A percentile compares a stretch with the other conserved stretches of the same genome.
phyloP scores from a whole-genome alignment of 2,113 vertebrate genomes.

The Rousettus leschenaultii region DNA sequence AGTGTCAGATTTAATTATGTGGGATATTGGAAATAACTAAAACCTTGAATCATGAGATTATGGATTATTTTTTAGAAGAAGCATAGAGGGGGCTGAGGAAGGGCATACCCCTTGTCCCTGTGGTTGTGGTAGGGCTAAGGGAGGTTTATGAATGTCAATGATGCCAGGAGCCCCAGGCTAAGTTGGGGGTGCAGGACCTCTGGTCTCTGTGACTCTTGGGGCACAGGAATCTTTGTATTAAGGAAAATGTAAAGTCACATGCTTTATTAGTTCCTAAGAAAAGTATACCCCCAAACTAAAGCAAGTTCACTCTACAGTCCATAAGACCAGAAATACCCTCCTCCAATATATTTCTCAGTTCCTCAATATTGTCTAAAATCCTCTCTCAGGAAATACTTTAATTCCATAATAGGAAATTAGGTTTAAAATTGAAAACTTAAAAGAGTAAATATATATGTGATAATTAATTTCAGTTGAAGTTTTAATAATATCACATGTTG shows the following conservation, averaged over 20 bases:
- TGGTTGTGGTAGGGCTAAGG: neutral
- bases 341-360: neutral
- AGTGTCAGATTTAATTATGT: neutral
- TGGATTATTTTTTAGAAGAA: constrained; percentile 32
- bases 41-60: neutral
- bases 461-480: constrained; percentile 31
- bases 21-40: neutral
- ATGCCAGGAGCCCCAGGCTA: neutral
- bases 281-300: neutral
- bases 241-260: neutral
- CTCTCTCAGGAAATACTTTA: neutral
- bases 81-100: neutral
- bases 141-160: neutral
- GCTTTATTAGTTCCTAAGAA: neutral
- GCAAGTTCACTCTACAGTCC: neutral
- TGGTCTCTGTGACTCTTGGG: neutral
- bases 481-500: constrained; percentile 16
- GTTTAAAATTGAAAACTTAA: neutral
- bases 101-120: neutral
- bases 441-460: neutral
- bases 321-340: neutral
- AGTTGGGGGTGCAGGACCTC: neutral
- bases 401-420: constrained; percentile 4
- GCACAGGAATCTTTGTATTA: neutral
- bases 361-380: neutral